Base-by-base conservation (phyloP, 2,888 invertebrate species). In the Blomia tropicalis region DNA sequence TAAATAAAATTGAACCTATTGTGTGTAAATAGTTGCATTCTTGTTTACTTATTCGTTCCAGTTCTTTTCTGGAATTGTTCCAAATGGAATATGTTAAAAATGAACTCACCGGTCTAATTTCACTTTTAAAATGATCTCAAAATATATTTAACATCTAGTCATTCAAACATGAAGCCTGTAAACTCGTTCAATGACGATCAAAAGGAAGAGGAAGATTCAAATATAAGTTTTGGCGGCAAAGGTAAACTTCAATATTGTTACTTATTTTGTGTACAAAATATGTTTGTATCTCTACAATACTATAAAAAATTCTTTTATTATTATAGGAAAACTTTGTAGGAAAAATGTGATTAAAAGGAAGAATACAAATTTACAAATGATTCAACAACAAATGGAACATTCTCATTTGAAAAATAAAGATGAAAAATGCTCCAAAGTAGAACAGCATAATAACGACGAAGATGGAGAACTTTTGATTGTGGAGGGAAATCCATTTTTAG, bases 151-250 rank as follows among this genome's bases (percentile, higher is more conserved):
- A 27, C 51, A 11, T 47, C 7, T 14, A 47, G 7, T 14, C 51
- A 14, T 47, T 7, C 51, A 7, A 47, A 11, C 51, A 47, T 47
- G 51, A 36, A 36, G 36, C 17, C 36, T 36, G 36, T 11, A 17
- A 17, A 36, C 36, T 36, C 36, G 17, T 17, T 36, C 17, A 36
- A 36, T 36, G 51, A 47, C 51, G 51, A 47, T 7, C 7, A 19
- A 11, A 47, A 47, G 7, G 51, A 47, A 27, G 51, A 47, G 7
- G n/a, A 27, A 7, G 51, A 47, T 47, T 47, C 51, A n/a, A 47
- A 47, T 47, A 7, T 47, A n/a, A 14, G 7, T 47, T 47, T 47
- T 47, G 51, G 51, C 51, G 51, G 51, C 51, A 47, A 47, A 47
- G 51, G 51, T 47, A 47, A 11, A n/a, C 23, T 47, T 25, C 5